A percentile compares a stretch with the other conserved stretches of the same genome.
Conservation (phyloP, 2,888 invertebrate genomes). For the Macrostomum cliftonense region DNA sequence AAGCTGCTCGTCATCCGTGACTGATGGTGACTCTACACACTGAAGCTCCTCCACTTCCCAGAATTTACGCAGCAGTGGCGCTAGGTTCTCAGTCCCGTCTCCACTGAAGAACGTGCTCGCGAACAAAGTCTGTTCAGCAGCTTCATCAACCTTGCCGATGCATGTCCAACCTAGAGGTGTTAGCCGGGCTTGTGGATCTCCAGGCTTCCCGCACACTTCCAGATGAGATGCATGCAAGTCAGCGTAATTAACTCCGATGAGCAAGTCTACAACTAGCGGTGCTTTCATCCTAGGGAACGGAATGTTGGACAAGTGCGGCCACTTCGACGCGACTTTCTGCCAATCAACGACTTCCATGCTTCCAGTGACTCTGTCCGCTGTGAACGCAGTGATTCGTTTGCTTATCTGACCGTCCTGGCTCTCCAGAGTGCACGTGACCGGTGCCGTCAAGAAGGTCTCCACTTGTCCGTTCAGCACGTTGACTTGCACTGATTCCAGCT, state of each 20-base stretch:
- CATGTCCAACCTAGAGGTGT: constrained; percentile 8
- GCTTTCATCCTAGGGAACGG: constrained; percentile 1
- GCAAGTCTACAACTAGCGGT: neutral
- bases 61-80: constrained; percentile 5
- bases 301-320: constrained; percentile 3
- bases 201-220: constrained; percentile 4
- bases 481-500: neutral
- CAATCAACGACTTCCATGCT: constrained; percentile 2
- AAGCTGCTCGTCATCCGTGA: too few species aligned
- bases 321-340: neutral
- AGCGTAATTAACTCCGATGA: constrained; percentile 5
- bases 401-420: neutral
- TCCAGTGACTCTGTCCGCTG: constrained; percentile 1
- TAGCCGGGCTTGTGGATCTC: constrained; percentile 5
- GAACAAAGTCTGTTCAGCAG: too few species aligned
- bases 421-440: neutral
- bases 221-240: neutral
- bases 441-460: neutral
- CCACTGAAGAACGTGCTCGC: too few species aligned
- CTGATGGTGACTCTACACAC: too few species aligned
- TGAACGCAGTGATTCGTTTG: neutral
- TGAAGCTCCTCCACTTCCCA: constrained; percentile 10
- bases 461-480: neutral
- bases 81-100: neutral
- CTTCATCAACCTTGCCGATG: neutral